These are phyloP conservation scores for Troglohyphantes excavatus DNA, from an alignment of 2,888 invertebrate genomes.

Conservation along the genomic window DNA sequence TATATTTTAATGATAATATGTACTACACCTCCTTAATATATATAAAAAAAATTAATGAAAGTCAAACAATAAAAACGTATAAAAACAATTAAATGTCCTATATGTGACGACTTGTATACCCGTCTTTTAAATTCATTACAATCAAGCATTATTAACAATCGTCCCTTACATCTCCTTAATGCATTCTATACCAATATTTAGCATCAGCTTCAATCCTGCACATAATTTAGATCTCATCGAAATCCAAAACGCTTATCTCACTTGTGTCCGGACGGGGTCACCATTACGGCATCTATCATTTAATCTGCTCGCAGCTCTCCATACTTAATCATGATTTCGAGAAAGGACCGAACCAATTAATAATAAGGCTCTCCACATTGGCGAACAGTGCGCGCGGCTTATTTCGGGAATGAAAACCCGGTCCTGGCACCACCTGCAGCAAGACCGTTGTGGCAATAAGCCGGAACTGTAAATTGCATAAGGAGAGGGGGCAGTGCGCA, in stretches of 20 bases:
- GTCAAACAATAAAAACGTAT: no score
- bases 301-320: slow-evolving; percentile 27
- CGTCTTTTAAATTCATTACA: no score
- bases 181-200: no score
- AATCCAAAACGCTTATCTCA: slow-evolving; percentile 23
- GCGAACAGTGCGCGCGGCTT: not conserved
- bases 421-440: slow-evolving; percentile 22
- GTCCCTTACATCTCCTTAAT: no score
- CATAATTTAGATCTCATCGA: slow-evolving; percentile 44
- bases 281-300: slow-evolving; percentile 54
- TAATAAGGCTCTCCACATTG: slow-evolving; percentile 15
- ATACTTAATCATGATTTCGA: slow-evolving; percentile 62
- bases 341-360: slow-evolving; percentile 56
- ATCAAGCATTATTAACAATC: no score
- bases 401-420: slow-evolving; percentile 19
- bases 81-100: no score
- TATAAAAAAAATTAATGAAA: no score
- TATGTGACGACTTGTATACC: no score
- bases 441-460: slow-evolving; percentile 7
- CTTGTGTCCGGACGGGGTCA: slow-evolving; percentile 11
- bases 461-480: slow-evolving; percentile 24
- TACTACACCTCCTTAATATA: no score
- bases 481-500: slow-evolving; percentile 10
- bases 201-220: not conserved
- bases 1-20: no score